Evolutionary conservation across 2,797 vertebrate genomes (phyloP).

Genomic region (Nannoperca obscura): DNA sequence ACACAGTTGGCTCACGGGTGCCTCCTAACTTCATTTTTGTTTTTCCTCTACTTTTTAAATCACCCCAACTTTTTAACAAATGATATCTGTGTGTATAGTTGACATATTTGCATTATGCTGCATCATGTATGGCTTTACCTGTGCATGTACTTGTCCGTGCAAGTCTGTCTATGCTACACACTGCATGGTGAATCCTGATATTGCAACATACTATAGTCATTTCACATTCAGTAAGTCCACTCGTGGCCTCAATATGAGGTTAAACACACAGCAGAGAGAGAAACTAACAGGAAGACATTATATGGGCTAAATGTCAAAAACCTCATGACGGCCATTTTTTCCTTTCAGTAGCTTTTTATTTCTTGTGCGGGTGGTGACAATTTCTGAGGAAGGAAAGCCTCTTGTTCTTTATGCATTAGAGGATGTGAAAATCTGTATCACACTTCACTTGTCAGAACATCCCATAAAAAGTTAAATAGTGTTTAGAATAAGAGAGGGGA

Average conservation of each 20-base stretch:
- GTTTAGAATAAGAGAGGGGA: conserved; percentile 1
- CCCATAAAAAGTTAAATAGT: background rate
- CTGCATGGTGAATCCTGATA: background rate
- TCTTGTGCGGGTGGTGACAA: background rate
- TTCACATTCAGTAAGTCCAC: background rate
- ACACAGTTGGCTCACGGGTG: background rate
- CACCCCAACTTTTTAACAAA: background rate
- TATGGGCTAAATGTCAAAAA: background rate
- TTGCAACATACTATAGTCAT: background rate
- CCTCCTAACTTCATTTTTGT: conserved; percentile 1
- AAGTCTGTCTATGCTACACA: background rate
- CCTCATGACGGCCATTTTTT: background rate
- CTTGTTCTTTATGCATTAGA: conserved; percentile 2
- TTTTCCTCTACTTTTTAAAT: conserved; percentile 14
- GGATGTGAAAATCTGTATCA: conserved; percentile 9
- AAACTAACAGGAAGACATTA: conserved; percentile 9
- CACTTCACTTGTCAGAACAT: background rate
- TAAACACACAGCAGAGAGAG: background rate
- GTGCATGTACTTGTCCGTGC: background rate
- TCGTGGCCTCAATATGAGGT: background rate
- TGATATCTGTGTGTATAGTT: background rate
- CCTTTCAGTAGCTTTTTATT: background rate
- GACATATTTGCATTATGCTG: background rate
- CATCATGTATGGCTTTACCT: background rate
- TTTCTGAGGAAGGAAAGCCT: background rate